Evolutionary conservation across 1,140 invertebrate genomes (phyloP), one percentile per base, ranked within the genome.

Genomic region (Calosoma granatense): DNA sequence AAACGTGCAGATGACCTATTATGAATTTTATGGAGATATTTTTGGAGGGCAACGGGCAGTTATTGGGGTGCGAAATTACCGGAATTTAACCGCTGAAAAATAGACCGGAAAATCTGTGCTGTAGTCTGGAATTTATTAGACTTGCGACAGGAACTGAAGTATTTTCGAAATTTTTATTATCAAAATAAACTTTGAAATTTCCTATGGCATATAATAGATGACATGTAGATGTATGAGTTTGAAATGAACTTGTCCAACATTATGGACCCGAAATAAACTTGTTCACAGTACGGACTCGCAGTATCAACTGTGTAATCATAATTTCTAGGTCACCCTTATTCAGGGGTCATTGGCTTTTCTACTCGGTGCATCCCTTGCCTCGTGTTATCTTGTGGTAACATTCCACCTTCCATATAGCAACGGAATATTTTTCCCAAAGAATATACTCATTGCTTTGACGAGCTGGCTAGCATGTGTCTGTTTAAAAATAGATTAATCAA

Each of bases 401-500:
- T n/a, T n/a, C n/a, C n/a, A n/a, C n/a, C n/a, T n/a, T n/a, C n/a
- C n/a, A n/a, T n/a, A n/a, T n/a, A n/a, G n/a, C n/a, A n/a, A n/a
- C n/a, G n/a, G n/a, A n/a, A n/a, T n/a, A n/a, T n/a, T n/a, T n/a
- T n/a, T n/a, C n/a, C 26, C 26, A 9, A 9, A 36, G 26, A 36
- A 36, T 36, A 36, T 36, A 36, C 26, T n/a, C n/a, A n/a, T n/a
- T n/a, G n/a, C n/a, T n/a, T n/a, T n/a, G n/a, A n/a, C n/a, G n/a
- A n/a, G n/a, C n/a, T n/a, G n/a, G n/a, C n/a, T n/a, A n/a, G n/a
- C n/a, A n/a, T n/a, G n/a, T n/a, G n/a, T n/a, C n/a, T n/a, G 20
- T 51, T 51, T 20, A 53, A 53, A 53, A 53, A 6, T 53, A 21
- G 52, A 53, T 53, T 53, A 53, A 53, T 54, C 55, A 56, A 36